These are phyloP conservation scores for Zalophus californianus DNA, from an alignment of 2,797 vertebrate species.

Conservation along the genomic window DNA sequence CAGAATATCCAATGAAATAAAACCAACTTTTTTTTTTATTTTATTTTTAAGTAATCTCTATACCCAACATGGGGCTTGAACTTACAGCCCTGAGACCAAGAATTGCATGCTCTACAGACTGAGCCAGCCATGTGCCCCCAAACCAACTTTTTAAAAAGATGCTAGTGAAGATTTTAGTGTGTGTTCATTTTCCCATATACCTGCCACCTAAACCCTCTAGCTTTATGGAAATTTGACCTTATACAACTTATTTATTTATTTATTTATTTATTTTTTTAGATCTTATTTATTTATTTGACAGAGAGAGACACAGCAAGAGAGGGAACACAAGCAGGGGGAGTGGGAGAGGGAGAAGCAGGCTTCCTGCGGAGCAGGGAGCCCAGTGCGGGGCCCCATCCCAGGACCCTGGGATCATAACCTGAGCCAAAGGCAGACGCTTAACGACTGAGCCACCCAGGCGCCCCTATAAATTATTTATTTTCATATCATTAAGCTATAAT, in stretches of 20 bases:
- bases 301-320: too few species aligned
- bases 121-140: background rate
- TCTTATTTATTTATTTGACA: too few species aligned
- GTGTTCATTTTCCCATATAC: background rate
- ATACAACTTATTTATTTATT: background rate
- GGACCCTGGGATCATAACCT: too few species aligned
- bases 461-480: background rate
- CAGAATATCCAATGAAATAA: slow-evolving; percentile 7
- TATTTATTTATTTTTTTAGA: too few species aligned
- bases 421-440: too few species aligned
- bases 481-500: background rate
- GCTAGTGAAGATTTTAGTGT: background rate
- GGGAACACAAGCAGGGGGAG: too few species aligned
- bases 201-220: background rate
- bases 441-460: too few species aligned
- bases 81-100: background rate
- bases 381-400: too few species aligned
- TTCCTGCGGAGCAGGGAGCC: too few species aligned
- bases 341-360: too few species aligned
- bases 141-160: background rate
- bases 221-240: background rate
- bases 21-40: background rate
- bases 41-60: background rate
- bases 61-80: background rate
- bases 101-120: background rate